Evolutionary conservation across 2,113 vertebrate species (phyloP), one percentile per base, ranked within the genome.

Genomic region (Mastomys natalensis): DNA sequence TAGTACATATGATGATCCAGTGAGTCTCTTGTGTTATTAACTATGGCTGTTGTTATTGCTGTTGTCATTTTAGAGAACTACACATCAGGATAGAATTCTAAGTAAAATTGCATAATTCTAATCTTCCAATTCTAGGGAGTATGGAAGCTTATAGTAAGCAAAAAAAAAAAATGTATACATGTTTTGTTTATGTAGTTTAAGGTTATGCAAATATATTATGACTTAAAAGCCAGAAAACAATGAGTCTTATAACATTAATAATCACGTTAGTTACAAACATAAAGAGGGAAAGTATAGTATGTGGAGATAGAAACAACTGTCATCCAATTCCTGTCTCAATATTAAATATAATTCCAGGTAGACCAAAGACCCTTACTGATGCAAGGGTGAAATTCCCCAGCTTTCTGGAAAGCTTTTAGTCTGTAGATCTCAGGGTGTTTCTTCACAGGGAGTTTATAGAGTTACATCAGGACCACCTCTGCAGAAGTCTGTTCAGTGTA

Each of bases 401-500:
- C 34, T 77, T 22, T 77, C 43, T 45, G 24, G 26, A 51, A 77
- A 16, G 5, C 15, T 19, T 45, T 45, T 43, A 16, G 68, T 72
- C 68, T n/a, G 37, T n/a, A 73, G 37, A 6, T 40, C 37, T 19
- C 37, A 73, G 17, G 37, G 37, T 11, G 7, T 40, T 73, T n/a
- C 37, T 73, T 19, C 15, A 21, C 60, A 24, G 60, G 60, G 60
- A 26, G 7, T 62, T 62, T 62, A 62, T 8, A 62, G 7, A 9
- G 24, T 24, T 62, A 62, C 8, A 62, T 7, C 21, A 16, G 70
- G 6, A 45, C 77, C 48, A 48, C 1, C 1, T 37, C 2, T 1
- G 7, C 5, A 1, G 51, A 13, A 5, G 1, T 37, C 48, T 1
- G 4, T 34, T 24, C 24, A 9, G 15, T 1, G 2, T 0, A 1